These are phyloP conservation scores for Cynodonichthys magdalenae DNA, from an alignment of 2,797 vertebrate genomes.

Conservation along the genomic window DNA sequence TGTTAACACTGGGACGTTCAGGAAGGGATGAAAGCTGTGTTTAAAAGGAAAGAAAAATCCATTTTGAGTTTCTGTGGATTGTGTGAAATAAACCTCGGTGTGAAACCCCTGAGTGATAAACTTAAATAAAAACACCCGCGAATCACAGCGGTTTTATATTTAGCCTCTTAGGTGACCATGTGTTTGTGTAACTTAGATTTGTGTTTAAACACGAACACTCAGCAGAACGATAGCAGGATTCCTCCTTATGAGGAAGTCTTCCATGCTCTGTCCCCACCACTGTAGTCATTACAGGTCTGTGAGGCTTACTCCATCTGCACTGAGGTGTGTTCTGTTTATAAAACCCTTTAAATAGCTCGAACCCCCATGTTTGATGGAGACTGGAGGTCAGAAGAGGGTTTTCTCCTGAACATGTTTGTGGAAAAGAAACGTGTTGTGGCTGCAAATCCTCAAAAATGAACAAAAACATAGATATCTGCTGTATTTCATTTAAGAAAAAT, in stretches of 20 bases:
- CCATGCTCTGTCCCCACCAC: constrained; percentile 16
- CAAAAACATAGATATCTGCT: not conserved
- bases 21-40: constrained; percentile 27
- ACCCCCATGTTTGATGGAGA: constrained; percentile 37
- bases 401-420: constrained; percentile 48
- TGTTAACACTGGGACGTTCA: constrained; percentile 42
- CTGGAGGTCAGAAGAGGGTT: constrained; percentile 30
- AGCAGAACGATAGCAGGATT: constrained; percentile 23
- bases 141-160: constrained; percentile 38
- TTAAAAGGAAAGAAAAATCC: constrained; percentile 54
- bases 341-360: constrained; percentile 55
- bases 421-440: constrained; percentile 56
- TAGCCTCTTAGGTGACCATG: constrained; percentile 28
- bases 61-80: constrained; percentile 54
- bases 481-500: not conserved
- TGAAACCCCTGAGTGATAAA: constrained; percentile 26
- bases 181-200: constrained; percentile 24
- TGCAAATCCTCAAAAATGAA: constrained; percentile 6
- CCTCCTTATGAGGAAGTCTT: constrained; percentile 13
- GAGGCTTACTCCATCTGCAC: constrained; percentile 73
- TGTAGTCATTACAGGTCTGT: constrained; percentile 25
- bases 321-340: constrained; percentile 74
- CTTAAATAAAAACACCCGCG: constrained; percentile 28
- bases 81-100: constrained; percentile 52
- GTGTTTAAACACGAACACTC: constrained; percentile 12